Conservation (phyloP, 2,113 vertebrate species). For the Donacobius atricapilla region DNA sequence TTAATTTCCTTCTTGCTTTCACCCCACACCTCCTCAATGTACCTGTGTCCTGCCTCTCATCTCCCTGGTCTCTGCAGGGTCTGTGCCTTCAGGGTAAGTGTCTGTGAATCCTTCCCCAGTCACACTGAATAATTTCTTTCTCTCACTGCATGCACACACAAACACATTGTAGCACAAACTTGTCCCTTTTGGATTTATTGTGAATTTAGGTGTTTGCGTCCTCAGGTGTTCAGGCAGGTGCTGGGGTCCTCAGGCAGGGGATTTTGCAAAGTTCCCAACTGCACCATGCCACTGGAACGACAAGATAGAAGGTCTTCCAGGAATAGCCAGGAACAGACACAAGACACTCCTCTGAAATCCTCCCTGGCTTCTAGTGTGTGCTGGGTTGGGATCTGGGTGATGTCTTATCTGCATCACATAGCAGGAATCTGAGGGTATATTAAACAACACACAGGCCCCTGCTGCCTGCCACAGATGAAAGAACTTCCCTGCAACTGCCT, state of each 20-base stretch:
- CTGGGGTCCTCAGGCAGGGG: not conserved
- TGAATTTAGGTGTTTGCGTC: not conserved
- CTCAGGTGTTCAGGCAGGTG: fast-evolving
- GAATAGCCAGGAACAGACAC: not conserved
- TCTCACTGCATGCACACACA: fast-evolving
- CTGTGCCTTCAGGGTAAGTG: not conserved
- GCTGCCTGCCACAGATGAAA: not conserved
- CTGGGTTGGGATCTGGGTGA: not conserved
- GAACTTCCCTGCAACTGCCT: not conserved
- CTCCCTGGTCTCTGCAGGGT: not conserved
- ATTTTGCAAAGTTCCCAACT: not conserved
- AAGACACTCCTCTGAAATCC: not conserved
- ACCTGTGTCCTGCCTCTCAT: not conserved
- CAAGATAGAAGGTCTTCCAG: not conserved
- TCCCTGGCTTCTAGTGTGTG: not conserved
- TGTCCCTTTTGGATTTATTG: not conserved
- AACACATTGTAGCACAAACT: not conserved
- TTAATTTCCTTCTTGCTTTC: not conserved
- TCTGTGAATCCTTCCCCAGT: not conserved
- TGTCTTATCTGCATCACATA: not conserved
- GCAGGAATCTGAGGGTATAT: not conserved
- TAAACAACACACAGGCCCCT: not conserved
- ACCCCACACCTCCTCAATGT: not conserved
- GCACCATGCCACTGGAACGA: not conserved
- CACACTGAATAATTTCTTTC: not conserved